Evolutionary conservation across 2,888 invertebrate genomes (phyloP), one percentile per base, ranked within the genome.

Genomic region (Perithous albicinctus): DNA sequence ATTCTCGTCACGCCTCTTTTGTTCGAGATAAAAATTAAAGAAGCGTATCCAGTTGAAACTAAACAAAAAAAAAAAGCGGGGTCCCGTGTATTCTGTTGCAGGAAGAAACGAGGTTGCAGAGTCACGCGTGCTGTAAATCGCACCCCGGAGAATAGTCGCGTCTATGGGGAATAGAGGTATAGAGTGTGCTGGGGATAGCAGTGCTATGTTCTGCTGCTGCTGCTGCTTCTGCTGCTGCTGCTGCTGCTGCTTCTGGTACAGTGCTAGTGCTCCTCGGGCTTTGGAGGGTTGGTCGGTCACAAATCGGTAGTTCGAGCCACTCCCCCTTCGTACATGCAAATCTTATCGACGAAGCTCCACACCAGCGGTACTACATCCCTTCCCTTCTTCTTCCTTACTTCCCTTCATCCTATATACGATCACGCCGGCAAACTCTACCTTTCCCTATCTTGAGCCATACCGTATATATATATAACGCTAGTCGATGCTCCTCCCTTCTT

Each of bases 41-140:
- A 41, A 63, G 41, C 41, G 20, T 41, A 41, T 35, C 63, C 12
- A 23, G 18, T 10, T n/a, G n/a, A n/a, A n/a, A n/a, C n/a, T n/a
- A n/a, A n/a, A n/a, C n/a, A 18, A 35, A 10, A 61, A 12, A 38
- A 18, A n/a, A 43, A 64, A n/a, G 5, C 26, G 26, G 10, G n/a
- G 4, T n/a, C n/a, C 56, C 18, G 56, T 59, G 59, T 56, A 20
- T 59, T 46, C 32, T 43, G 18, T 29, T 46, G 59, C 32, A 59
- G 32, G 46, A 72, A 59, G 59, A 72, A 72, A 72, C 72, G 72
- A 59, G 59, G 43, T 46, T 59, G 72, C 72, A 72, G 72, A 72
- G 72, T 72, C 72, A 72, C 72, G 72, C 72, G 72, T 72, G 72
- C 59, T 72, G 72, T 43, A 72, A 72, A 72, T 72, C 72, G 56